Conservation (phyloP, 2,888 invertebrate species). For the Eurytoma adleriae region DNA sequence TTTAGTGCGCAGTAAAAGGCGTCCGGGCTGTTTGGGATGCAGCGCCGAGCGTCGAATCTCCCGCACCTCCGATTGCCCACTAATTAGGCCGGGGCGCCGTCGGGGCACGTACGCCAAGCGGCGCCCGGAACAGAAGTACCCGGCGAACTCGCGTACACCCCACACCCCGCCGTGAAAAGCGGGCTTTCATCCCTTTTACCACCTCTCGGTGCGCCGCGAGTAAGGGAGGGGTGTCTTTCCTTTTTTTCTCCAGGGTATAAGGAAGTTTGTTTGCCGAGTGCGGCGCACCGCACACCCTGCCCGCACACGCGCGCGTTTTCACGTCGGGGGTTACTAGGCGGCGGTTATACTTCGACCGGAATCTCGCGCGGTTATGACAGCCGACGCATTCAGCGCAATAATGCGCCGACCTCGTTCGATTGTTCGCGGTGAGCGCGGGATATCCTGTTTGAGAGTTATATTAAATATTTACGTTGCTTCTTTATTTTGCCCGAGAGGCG, state of each 20-base stretch:
- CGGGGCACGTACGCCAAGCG: constrained; percentile 51
- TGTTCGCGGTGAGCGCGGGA: neutral
- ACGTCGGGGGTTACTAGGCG: no score
- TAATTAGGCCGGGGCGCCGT: constrained; percentile 62
- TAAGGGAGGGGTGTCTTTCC: neutral
- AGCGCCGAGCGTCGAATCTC: constrained; percentile 53
- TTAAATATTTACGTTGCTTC: no score
- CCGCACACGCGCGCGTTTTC: no score
- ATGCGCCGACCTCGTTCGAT: no score
- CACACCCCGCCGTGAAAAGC: constrained; percentile 8
- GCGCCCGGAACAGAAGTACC: neutral
- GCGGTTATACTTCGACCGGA: no score
- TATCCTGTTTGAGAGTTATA: no score
- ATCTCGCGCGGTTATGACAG: no score
- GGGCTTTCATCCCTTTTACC: constrained; percentile 25
- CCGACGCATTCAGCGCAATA: no score
- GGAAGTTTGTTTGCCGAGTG: constrained; percentile 38
- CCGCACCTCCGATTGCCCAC: constrained; percentile 57
- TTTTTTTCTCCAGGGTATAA: neutral
- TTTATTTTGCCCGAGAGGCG: no score
- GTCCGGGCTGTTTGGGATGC: constrained; percentile 34
- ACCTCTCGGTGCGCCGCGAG: constrained; percentile 23
- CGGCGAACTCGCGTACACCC: no score
- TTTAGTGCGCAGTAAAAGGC: constrained; percentile 45
- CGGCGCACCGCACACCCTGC: constrained; percentile 17